These are phyloP conservation scores for Trichopria drosophilae DNA, from an alignment of 2,888 invertebrate species.

Conservation along the genomic window DNA sequence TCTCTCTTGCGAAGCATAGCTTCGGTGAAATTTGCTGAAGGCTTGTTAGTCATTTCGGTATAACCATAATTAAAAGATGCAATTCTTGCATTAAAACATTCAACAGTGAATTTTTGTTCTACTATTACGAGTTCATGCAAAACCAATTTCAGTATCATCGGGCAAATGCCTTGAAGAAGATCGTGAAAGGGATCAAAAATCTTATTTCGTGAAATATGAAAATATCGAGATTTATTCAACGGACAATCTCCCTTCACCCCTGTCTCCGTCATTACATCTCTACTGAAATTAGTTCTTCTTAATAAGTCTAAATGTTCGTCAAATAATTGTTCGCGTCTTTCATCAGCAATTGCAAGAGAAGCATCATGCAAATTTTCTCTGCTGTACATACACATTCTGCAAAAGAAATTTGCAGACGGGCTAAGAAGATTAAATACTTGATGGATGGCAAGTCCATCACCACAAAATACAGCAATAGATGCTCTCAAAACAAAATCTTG, in stretches of 20 bases:
- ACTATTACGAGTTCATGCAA: slow-evolving; percentile 7
- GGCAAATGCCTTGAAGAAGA: slow-evolving; percentile 24
- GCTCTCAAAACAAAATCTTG: slow-evolving; percentile 28
- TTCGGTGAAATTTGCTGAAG: slow-evolving; percentile 30
- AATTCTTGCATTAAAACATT: slow-evolving; percentile 28
- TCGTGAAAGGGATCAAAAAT: slow-evolving; percentile 29
- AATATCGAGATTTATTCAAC: slow-evolving; percentile 22
- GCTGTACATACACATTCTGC: slow-evolving; percentile 21
- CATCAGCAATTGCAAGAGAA: slow-evolving; percentile 2
- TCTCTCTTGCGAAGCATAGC: slow-evolving; percentile 25
- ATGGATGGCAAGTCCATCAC: slow-evolving; percentile 32
- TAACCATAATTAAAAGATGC: slow-evolving; percentile 29
- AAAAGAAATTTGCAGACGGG: slow-evolving; percentile 30
- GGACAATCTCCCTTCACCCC: slow-evolving; percentile 25
- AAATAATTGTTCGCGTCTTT: slow-evolving; percentile 22
- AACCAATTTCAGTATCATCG: slow-evolving; percentile 31
- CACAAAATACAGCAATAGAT: slow-evolving; percentile 28
- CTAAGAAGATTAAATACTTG: slow-evolving; percentile 27
- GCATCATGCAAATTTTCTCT: slow-evolving; percentile 24
- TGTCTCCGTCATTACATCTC: slow-evolving; percentile 10
- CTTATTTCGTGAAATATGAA: slow-evolving; percentile 25
- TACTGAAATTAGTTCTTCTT: slow-evolving; percentile 5
- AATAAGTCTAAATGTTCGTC: slow-evolving; percentile 18
- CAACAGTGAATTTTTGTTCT: slow-evolving; percentile 8
- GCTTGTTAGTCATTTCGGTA: slow-evolving; percentile 28